Evolutionary conservation across 2,888 invertebrate species (phyloP).

Genomic region (Cantharis nigra): DNA sequence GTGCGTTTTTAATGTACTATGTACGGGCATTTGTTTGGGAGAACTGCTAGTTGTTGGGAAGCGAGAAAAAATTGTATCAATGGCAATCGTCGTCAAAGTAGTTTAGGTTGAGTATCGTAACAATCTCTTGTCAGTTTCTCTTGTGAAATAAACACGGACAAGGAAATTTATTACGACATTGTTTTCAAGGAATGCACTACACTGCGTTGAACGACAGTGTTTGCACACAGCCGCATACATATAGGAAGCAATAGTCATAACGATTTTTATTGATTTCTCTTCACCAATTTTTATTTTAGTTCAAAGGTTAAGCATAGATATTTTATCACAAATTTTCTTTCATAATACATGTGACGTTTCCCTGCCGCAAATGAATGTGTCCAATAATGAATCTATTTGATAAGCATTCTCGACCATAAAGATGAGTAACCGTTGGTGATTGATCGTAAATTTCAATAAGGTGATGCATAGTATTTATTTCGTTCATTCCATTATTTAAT

Average conservation of each 20-base stretch:
- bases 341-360: not conserved
- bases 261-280: constrained; percentile 6
- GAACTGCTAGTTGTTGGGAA: too few species aligned
- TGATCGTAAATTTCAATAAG: not conserved
- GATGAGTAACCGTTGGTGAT: not conserved
- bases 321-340: not conserved
- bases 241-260: not conserved
- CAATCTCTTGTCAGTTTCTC: constrained; percentile 21
- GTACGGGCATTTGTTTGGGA: too few species aligned
- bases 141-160: constrained; percentile 25
- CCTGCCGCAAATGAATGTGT: not conserved
- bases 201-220: constrained; percentile 12
- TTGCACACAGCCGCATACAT: not conserved
- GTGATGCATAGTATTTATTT: not conserved
- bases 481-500: not conserved
- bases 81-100: constrained; percentile 3
- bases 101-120: constrained; percentile 19
- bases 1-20: not conserved
- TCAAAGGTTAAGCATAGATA: not conserved
- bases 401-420: not conserved
- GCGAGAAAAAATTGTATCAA: not conserved
- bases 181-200: constrained; percentile 28
- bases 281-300: constrained; percentile 3
- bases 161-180: constrained; percentile 25
- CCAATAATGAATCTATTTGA: not conserved